Evolutionary conservation across 2,888 invertebrate genomes (phyloP), one percentile per base, ranked within the genome.

Genomic region (Melinopterus prodromus): DNA sequence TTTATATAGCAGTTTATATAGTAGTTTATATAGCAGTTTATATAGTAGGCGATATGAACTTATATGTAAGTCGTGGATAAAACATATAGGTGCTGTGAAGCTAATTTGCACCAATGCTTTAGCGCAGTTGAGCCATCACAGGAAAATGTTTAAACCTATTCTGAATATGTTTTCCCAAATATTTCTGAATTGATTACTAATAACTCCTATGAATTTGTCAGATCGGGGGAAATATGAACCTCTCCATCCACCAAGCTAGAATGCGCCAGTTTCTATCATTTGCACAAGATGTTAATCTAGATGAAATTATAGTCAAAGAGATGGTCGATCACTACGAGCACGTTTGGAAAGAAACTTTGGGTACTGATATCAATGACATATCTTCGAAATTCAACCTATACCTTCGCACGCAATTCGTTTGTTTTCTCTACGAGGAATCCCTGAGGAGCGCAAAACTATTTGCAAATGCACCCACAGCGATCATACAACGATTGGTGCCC

Each of bases 301-400:
- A 82, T 6, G 85, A 85, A 79, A 80, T 77, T n/a, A 71, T 83
- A 7, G 80, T 83, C 1, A 72, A 82, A 9, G 80, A 82, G 16
- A 82, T 83, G 3, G 81, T 84, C 5, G 82, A 82, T 0, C 83
- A 86, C 76, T 85, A 82, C 75, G 83, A 84, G 71, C 83, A 84
- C 70, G 81, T 82, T 16, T 83, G 83, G 83, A 81, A 83, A n/a
- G 83, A 82, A 80, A 82, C 83, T 0, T 69, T 83, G 71, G 84
- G 84, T 35, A 78, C 78, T 9, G 76, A 77, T 16, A 81, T 82
- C 14, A 77, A 77, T 12, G 76, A 74, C n/a, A 76, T 80, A 70
- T 78, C 80, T n/a, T 80, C 74, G 16, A 79, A 78, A 69, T 81
- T 81, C 37, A 79, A 81, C 76, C 37, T 80, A 9, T 80, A 81